These are phyloP conservation scores for Brachionus angularis DNA, from an alignment of 1,140 invertebrate genomes.

Conservation along the genomic window DNA sequence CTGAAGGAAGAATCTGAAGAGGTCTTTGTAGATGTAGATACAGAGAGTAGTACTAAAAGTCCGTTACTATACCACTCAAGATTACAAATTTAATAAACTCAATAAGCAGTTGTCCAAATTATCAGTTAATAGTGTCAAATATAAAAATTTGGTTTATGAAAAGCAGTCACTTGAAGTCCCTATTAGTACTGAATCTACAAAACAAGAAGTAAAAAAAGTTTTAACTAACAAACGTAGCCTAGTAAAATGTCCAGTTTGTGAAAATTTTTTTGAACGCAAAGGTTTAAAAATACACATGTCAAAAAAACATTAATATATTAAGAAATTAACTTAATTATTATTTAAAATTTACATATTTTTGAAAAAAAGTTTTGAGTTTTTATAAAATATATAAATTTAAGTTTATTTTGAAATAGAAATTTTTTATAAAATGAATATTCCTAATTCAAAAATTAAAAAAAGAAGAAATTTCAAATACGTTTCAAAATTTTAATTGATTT, in stretches of 20 bases:
- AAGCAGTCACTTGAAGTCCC: no score
- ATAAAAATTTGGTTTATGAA: no score
- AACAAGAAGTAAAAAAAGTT: neutral
- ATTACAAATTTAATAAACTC: neutral
- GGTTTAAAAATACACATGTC: neutral
- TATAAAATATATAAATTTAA: neutral
- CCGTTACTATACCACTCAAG: no score
- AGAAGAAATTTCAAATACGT: neutral
- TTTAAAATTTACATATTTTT: neutral
- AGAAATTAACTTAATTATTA: neutral
- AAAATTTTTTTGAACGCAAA: neutral
- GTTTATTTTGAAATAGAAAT: neutral
- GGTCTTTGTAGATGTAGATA: no score
- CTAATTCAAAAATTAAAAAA: no score
- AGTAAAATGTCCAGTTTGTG: neutral
- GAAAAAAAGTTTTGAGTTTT: no score
- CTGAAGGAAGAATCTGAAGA: no score
- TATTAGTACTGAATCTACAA: neutral
- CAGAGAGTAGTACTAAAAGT: no score
- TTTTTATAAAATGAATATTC: neutral
- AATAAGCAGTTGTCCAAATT: no score
- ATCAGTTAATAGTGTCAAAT: no score
- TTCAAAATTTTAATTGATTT: neutral
- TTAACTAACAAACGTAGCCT: slow-evolving; percentile 1
- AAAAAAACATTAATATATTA: slow-evolving; percentile 15